Conservation (phyloP, 2,888 invertebrate species). For the Cepaea hortensis region DNA sequence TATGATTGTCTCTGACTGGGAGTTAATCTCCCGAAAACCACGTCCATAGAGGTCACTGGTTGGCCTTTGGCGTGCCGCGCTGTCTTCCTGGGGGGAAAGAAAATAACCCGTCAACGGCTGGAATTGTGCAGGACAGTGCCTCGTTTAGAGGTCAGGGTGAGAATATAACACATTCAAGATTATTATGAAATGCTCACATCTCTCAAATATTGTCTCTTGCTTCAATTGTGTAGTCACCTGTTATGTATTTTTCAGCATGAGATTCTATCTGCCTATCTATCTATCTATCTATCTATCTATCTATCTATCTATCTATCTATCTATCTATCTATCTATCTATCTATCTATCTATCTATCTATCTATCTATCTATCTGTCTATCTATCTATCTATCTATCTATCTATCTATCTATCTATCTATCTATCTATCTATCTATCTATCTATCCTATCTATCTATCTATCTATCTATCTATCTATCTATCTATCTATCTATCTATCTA, state of each 20-base stretch:
- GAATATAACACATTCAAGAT: no score
- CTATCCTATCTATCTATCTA: no score
- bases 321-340: conserved; percentile 7
- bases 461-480: neutral
- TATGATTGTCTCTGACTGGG: conserved; percentile 24
- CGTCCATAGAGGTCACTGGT: conserved; percentile 20
- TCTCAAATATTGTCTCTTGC: no score
- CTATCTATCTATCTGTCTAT: no score
- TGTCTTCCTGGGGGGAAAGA: no score
- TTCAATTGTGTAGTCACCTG: no score
- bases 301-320: conserved; percentile 7
- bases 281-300: conserved; percentile 7
- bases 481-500: conserved; percentile 7
- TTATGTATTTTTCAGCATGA: neutral
- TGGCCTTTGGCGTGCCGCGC: conserved; percentile 24
- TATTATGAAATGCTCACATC: no score
- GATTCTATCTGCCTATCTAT: neutral
- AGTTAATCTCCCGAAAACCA: conserved; percentile 41
- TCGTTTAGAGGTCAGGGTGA: no score
- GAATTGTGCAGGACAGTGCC: no score
- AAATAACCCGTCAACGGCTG: no score
- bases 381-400: no score
- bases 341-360: conserved; percentile 7
- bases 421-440: conserved; percentile 4
- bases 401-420: conserved; percentile 7